Percentiles rank a stretch among this genome's conserved stretches.
These are phyloP conservation scores for Rhombomys opimus DNA, from an alignment of 2,113 vertebrate species.

Conservation along the genomic window DNA sequence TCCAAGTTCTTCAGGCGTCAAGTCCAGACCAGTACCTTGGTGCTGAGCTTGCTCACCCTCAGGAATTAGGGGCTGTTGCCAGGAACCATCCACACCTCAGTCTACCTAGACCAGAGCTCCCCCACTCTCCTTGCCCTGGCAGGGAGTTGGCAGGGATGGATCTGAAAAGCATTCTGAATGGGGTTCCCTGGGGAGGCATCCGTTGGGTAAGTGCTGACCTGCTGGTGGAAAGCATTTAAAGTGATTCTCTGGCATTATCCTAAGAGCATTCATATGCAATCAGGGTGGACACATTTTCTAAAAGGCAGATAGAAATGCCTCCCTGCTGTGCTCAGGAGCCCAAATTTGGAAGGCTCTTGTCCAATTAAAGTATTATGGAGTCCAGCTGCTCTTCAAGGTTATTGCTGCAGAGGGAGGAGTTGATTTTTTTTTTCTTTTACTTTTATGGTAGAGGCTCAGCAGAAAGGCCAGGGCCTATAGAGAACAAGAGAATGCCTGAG, in stretches of 20 bases:
- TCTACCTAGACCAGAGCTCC: neutral
- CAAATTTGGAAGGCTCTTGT: slow-evolving; percentile 60
- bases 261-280: slow-evolving; percentile 73
- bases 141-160: neutral
- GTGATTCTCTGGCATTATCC: slow-evolving; percentile 63
- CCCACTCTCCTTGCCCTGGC: neutral
- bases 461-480: neutral
- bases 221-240: slow-evolving; percentile 60
- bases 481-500: neutral
- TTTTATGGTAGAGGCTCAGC: neutral
- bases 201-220: slow-evolving; percentile 51
- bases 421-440: neutral
- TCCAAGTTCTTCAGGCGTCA: neutral
- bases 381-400: slow-evolving; percentile 41
- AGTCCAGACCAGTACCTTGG: neutral
- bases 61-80: neutral
- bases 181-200: slow-evolving; percentile 38
- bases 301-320: slow-evolving; percentile 61
- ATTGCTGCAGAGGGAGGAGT: slow-evolving; percentile 20
- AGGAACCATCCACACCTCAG: neutral
- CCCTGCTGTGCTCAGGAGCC: slow-evolving; percentile 65
- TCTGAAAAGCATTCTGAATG: slow-evolving; percentile 38
- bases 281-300: slow-evolving; percentile 50
- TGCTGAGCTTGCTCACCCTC: neutral
- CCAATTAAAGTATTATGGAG: slow-evolving; percentile 74